Conservation (phyloP, 2,888 invertebrate genomes). For the Idaea dimidiata region DNA sequence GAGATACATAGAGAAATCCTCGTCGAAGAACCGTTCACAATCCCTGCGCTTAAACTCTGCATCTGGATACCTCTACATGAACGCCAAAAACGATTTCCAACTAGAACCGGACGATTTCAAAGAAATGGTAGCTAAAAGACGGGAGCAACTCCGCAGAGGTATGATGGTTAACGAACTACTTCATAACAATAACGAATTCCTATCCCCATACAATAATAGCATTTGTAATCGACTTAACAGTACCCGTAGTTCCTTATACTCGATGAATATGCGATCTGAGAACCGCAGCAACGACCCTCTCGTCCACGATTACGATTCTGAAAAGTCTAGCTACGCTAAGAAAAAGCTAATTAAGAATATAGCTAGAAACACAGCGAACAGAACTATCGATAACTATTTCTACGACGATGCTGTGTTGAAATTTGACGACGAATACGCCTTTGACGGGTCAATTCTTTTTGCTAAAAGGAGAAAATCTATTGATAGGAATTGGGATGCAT, state of each 20-base stretch:
- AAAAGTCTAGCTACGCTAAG: slow-evolving; percentile 71
- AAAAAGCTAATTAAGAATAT: slow-evolving; percentile 74
- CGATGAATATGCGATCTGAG: slow-evolving; percentile 62
- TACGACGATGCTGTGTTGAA: slow-evolving; percentile 74
- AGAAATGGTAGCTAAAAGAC: slow-evolving; percentile 68
- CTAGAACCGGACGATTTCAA: slow-evolving; percentile 72
- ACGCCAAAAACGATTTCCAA: slow-evolving; percentile 72
- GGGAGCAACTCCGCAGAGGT: slow-evolving; percentile 66
- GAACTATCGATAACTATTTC: slow-evolving; percentile 66
- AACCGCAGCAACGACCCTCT: slow-evolving; percentile 71
- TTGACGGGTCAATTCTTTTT: slow-evolving; percentile 72
- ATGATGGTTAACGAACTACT: slow-evolving; percentile 64
- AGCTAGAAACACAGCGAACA: slow-evolving; percentile 61
- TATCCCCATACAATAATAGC: slow-evolving; percentile 55
- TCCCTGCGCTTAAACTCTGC: slow-evolving; percentile 73
- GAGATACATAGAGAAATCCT: slow-evolving; percentile 69
- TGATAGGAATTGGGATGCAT: slow-evolving; percentile 63
- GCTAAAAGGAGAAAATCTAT: slow-evolving; percentile 75
- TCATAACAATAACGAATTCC: slow-evolving; percentile 59
- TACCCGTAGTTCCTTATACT: slow-evolving; percentile 65
- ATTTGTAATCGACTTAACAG: slow-evolving; percentile 54
- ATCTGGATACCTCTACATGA: slow-evolving; percentile 75
- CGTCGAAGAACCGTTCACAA: slow-evolving; percentile 61
- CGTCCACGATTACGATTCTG: slow-evolving; percentile 74
- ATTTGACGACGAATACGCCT: slow-evolving; percentile 74